Percentiles rank a stretch among this genome's conserved stretches.
phyloP scores from a whole-genome alignment of 1,140 invertebrate species.

The roundworm (Caenorhabditis elegans) region WBcel235 BX284602.5:363001-363500 shows the following conservation, averaged over 20 bases:
- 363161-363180: slow-evolving; percentile 62
- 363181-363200: slow-evolving; percentile 63
- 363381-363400: slow-evolving; percentile 64
- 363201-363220: slow-evolving; percentile 59
- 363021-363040: slow-evolving; percentile 69
- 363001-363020: slow-evolving; percentile 68
- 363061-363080: slow-evolving; percentile 68
- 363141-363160: slow-evolving; percentile 55
- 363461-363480: too few species aligned
- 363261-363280: slow-evolving; percentile 62
- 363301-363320: slow-evolving; percentile 55
- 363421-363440: not conserved
- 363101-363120: slow-evolving; percentile 67
- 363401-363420: slow-evolving; percentile 50
- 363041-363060: slow-evolving; percentile 68
- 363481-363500: too few species aligned
- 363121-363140: slow-evolving; percentile 61
- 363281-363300: slow-evolving; percentile 8
- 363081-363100: slow-evolving; percentile 66
- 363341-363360: slow-evolving; percentile 62
- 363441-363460: too few species aligned
- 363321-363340: slow-evolving; percentile 57
- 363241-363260: slow-evolving; percentile 61
- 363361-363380: slow-evolving; percentile 58
- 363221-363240: slow-evolving; percentile 56